Evolutionary conservation across 2,797 vertebrate genomes (phyloP), one percentile per base, ranked within the genome.

Genomic region (Cheirogaleus major): DNA sequence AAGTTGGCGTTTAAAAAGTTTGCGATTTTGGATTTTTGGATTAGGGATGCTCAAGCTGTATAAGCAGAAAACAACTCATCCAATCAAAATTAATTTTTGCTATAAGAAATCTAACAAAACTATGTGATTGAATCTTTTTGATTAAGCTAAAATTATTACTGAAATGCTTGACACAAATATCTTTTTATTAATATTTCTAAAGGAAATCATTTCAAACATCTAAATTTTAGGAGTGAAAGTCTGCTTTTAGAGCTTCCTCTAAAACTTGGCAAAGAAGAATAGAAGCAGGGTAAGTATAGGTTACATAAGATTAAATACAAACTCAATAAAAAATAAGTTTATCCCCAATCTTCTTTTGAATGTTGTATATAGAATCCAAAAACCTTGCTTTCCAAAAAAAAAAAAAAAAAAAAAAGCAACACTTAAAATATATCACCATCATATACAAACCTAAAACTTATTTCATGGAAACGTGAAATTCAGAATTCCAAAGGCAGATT

Each of bases 131-230:
- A 13, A 75, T 48, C 15, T 82, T 89, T 85, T 11, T 57, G 30
- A 81, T 93, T 94, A 96, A 87, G 41, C 27, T 95, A 52, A 89
- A 95, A 61, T 83, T 72, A 89, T 95, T 91, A 59, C 11, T 65
- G 17, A 22, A 84, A 69, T 70, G 72, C 17, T 6, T 59, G 69
- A 87, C 18, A 83, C 30, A 96, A 95, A 10, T 80, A 81, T 75
- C 18, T 95, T 95, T 95, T 90, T 61, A 84, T 35, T 79, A 87
- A 82, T 7, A 73, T 76, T 83, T 89, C n/a, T 85, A 52, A 95
- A 80, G 57, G 20, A 48, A 86, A 90, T 48, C 10, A 91, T 85
- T 92, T 94, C 45, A 95, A 87, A 73, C 27, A 91, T 25, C 12
- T 86, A 65, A 88, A 65, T 81, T 79, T 78, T 87, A 90, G 73